These are phyloP conservation scores for Carcharodon carcharias DNA, from an alignment of 2,797 vertebrate species.

Conservation along the genomic window DNA sequence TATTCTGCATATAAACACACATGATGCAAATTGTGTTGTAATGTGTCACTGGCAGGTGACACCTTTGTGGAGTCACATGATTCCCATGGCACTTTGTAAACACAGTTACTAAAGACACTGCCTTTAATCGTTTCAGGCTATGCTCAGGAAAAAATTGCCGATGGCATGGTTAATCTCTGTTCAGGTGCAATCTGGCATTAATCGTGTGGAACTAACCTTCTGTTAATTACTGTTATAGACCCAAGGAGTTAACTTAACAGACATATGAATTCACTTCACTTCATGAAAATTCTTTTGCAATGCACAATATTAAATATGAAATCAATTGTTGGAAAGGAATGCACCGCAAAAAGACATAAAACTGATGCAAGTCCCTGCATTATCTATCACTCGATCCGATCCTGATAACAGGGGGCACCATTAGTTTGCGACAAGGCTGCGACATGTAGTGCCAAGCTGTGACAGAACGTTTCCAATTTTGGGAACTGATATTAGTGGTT, in stretches of 20 bases:
- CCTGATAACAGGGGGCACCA: neutral
- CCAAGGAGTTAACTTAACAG: neutral
- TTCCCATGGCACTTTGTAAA: neutral
- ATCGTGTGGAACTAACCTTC: neutral
- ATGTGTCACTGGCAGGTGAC: neutral
- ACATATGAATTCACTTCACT: neutral
- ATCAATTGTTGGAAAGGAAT: neutral
- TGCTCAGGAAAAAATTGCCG: neutral
- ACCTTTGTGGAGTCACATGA: neutral
- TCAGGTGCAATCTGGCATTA: neutral
- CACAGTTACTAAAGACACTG: neutral
- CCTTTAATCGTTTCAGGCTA: neutral
- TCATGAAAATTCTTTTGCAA: neutral
- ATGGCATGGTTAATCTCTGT: neutral
- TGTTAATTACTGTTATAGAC: slow-evolving; percentile 1
- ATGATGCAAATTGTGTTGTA: neutral
- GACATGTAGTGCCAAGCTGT: neutral
- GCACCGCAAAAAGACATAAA: neutral
- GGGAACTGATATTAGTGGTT: neutral
- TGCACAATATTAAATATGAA: neutral
- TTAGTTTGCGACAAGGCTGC: neutral
- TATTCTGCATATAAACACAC: neutral
- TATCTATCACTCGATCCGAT: neutral
- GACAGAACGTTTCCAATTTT: neutral
- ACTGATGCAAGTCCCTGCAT: neutral